Base-by-base conservation (phyloP, 2,797 vertebrate species). In the Lacerta viridis region DNA sequence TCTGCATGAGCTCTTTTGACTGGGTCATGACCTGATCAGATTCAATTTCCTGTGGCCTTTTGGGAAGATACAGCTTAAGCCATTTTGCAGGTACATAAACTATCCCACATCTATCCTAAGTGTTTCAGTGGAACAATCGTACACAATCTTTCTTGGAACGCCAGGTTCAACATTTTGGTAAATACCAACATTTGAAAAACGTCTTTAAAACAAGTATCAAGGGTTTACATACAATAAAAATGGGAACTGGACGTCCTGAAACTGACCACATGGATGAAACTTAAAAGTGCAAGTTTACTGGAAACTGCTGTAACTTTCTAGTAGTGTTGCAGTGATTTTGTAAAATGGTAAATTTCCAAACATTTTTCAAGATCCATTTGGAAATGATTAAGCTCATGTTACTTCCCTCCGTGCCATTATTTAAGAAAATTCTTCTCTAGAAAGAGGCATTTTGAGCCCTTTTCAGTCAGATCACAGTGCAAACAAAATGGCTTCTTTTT, bases 371-470 rank as follows among this genome's bases (percentile, higher is more conserved):
- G 90, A 93, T 94, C 94, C 93, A 96, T 96, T 96, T 95, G 94
- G 94, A 95, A 96, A 95, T 93, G 93, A 95, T 95, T 95, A 96
- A 93, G 93, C 93, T 95, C 95, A 93, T 88, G 90, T 96, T 95
- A 95, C 92, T 89, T 94, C 92, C 93, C 92, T 93, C 91, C 90
- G 90, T 89, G 78, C 93, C 95, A 91, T 93, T 93, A 95, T 89
- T 89, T 89, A 81, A 94, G 94, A 96, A 88, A 90, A 91, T 93
- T 91, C 89, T 87, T 94, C 90, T 84, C 89, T 85, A 92, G 72
- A 90, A 15, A 7, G 87, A 95, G 84, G 87, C 78, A 82, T 3
- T 8, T 85, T 87, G 94, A 69, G 79, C 89, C 72, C 87, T 89
- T 89, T 81, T 85, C 71, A 41, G 86, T 86, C 68, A 92, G 8